Conservation (phyloP, 2,888 invertebrate species). For the Eupithecia abbreviata region DNA sequence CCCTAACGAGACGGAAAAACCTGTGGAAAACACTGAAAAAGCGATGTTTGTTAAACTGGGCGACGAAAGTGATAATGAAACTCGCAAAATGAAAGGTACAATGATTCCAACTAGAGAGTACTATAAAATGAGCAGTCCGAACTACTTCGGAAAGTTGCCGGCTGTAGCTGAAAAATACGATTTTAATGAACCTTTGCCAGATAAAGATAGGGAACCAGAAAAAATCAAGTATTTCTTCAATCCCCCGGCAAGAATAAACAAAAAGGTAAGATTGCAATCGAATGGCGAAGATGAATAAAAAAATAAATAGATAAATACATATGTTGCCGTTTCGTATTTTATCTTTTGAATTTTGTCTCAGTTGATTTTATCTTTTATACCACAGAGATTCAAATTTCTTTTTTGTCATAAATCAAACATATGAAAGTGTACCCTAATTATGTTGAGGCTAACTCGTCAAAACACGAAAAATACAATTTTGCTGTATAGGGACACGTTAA, state of each 20-base stretch:
- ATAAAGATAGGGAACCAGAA: conserved; percentile 60
- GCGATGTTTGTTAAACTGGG: background rate
- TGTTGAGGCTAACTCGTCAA: too few species aligned
- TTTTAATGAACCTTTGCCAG: conserved; percentile 69
- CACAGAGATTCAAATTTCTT: too few species aligned
- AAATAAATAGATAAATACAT: background rate
- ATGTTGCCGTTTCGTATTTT: background rate
- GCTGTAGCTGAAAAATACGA: conserved; percentile 63
- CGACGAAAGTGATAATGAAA: background rate
- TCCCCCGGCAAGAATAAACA: conserved; percentile 57
- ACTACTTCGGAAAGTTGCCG: conserved; percentile 59
- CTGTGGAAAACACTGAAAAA: background rate
- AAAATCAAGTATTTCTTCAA: conserved; percentile 50
- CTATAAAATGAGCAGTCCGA: conserved; percentile 59
- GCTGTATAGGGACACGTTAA: too few species aligned
- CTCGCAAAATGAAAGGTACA: conserved; percentile 45
- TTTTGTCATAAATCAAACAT: too few species aligned
- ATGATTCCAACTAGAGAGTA: conserved; percentile 56
- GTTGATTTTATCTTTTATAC: background rate
- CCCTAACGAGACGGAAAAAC: background rate
- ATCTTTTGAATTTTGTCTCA: background rate
- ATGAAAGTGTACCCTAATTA: too few species aligned
- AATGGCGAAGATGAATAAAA: background rate
- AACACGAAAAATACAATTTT: too few species aligned
- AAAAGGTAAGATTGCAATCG: conserved; percentile 49